Conservation (phyloP, 2,888 invertebrate genomes). For the Bibio marci region DNA sequence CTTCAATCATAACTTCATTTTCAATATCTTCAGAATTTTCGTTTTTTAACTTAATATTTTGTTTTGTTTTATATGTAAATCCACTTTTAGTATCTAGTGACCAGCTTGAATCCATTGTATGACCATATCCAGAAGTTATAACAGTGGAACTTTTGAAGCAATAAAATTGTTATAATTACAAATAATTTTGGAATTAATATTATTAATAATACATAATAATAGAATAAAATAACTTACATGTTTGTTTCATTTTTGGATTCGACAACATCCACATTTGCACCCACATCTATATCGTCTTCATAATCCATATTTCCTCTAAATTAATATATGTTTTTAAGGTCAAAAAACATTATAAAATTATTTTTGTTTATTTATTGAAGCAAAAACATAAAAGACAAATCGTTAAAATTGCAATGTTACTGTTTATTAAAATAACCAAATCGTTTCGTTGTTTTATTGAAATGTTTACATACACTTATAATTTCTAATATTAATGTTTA, state of each 20-base stretch:
- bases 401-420: no score
- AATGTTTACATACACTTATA: no score
- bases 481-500: no score
- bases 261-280: slow-evolving; percentile 52
- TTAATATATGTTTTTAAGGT: no score
- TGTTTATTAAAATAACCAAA: no score
- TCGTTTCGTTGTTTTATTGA: no score
- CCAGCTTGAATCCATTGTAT: slow-evolving; percentile 46
- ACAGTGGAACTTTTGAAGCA: neutral
- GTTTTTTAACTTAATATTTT: slow-evolving; percentile 8
- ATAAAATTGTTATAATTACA: slow-evolving; percentile 32
- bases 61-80: slow-evolving; percentile 10
- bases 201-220: slow-evolving; percentile 5
- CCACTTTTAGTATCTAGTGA: slow-evolving; percentile 33
- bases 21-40: slow-evolving; percentile 11
- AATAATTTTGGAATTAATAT: slow-evolving; percentile 2
- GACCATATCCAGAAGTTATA: neutral
- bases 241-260: slow-evolving; percentile 39
- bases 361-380: no score
- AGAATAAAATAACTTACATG: slow-evolving; percentile 33
- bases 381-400: no score
- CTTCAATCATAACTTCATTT: slow-evolving; percentile 11
- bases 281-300: slow-evolving; percentile 55
- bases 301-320: slow-evolving; percentile 50
- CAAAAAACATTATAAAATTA: no score